Evolutionary conservation across 2,113 vertebrate species (phyloP), one percentile per base, ranked within the genome.

Genomic region (Syngnathoides biaculeatus): DNA sequence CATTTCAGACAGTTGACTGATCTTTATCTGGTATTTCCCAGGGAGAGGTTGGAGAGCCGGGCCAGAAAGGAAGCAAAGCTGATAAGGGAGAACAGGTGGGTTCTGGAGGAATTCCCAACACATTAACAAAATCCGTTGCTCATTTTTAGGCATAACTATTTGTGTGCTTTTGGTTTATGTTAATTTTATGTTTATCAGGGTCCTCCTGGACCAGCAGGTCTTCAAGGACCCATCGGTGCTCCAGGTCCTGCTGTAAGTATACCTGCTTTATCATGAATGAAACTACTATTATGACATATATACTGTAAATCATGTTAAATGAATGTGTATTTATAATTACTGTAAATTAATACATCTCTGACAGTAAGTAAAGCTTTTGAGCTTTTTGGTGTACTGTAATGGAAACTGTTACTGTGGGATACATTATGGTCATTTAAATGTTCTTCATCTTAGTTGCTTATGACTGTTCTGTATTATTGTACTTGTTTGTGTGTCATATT

Each of bases 51-150:
- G 97, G 96, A 75, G 95, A 98, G 86, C 94, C 95, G 0, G 96
- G 97, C 61, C 97, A 99, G 82, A 99, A 99, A 86, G 97, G 97
- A 74, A 95, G 95, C 79, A 98, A 98, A 88, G 96, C 92, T 0
- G 95, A 96, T 90, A 99, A 99, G 79, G 96, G 96, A 85, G 97
- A 99, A 88, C 96, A 96, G 2, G 96, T 98, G 71, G 87, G 93
- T 57, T 59, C 40, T 58, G 0, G 6, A 53, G 39, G 0, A 26
- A 55, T 24, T 61, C 17, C 22, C 2, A 26, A 27, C 8, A 59
- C 57, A 38, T 61, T 22, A 8, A 60, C 35, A 39, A 14, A 42
- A 17, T 1, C 22, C n/a, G 43, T 42, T 61, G 20, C 12, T 14
- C 3, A 39, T 61, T 42, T 61, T 1, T 24, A 61, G 2, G 5